Conservation (phyloP, 2,888 invertebrate species). For the Autographa gamma region DNA sequence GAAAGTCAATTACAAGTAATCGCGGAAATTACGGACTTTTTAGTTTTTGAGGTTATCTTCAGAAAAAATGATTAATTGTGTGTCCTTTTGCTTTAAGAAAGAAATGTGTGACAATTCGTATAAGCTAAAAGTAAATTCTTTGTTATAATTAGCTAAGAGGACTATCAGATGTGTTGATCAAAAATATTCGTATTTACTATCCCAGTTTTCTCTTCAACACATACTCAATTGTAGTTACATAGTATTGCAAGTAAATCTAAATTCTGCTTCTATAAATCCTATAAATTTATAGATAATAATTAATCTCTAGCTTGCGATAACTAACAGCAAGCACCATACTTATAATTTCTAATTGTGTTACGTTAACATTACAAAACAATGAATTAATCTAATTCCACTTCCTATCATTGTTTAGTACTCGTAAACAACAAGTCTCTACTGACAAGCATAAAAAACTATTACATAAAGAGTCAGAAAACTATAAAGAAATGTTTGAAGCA, state of each 20-base stretch:
- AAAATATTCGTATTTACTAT: no score
- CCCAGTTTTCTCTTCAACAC: no score
- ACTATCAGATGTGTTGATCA: no score
- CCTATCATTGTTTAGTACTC: not conserved
- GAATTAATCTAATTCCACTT: not conserved
- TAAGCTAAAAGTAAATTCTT: no score
- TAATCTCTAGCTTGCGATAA: not conserved
- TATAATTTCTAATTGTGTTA: not conserved
- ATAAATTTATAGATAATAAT: not conserved
- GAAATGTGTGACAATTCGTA: no score
- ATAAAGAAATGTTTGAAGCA: constrained; percentile 27
- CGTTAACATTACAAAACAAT: not conserved
- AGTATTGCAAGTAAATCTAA: no score
- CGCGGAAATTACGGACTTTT: not conserved
- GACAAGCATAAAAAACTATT: not conserved
- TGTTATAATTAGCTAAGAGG: no score
- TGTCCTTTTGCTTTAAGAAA: no score
- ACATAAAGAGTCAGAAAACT: constrained; percentile 15
- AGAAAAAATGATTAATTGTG: not conserved
- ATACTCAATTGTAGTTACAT: no score
- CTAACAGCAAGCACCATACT: not conserved
- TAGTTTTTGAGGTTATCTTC: not conserved
- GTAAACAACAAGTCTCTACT: not conserved
- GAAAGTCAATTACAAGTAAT: no score
- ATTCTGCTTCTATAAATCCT: no score